These are phyloP conservation scores for Peromyscus maniculatus DNA, from an alignment of 2,113 vertebrate genomes.

Conservation along the genomic window DNA sequence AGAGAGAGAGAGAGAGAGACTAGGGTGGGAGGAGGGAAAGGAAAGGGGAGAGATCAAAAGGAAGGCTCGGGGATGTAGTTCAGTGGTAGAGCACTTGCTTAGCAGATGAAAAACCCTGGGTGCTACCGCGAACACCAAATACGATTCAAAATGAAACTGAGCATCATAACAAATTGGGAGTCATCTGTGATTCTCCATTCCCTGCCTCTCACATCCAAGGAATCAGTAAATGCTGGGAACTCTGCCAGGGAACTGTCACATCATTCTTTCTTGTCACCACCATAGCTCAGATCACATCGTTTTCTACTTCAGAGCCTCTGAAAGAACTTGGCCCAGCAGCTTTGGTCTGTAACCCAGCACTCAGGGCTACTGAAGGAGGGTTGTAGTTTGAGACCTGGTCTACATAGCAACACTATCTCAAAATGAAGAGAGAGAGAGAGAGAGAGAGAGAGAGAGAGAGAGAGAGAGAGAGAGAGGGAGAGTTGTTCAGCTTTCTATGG, in stretches of 20 bases:
- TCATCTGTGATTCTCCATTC: background rate
- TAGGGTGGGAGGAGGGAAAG: no score
- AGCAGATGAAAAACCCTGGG: background rate
- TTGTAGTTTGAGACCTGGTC: background rate
- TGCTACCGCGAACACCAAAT: background rate
- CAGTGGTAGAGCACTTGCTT: no score
- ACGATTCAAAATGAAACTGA: background rate
- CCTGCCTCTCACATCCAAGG: background rate
- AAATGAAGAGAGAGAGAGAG: background rate
- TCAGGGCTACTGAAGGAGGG: background rate
- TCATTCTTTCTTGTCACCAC: background rate
- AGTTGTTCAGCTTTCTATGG: no score
- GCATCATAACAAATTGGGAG: background rate
- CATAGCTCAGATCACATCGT: background rate
- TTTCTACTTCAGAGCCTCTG: background rate
- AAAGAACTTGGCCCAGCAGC: background rate
- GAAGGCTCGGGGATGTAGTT: no score
- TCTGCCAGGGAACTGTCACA: background rate
- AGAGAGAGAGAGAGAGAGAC: no score
- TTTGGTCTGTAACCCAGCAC: background rate
- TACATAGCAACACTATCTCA: background rate
- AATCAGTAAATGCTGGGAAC: background rate
- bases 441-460: no score
- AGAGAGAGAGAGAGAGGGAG: no score
- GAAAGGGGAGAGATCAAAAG: no score